phyloP scores from a whole-genome alignment of 2,113 vertebrate genomes.

The Manacus vitellinus region DNA sequence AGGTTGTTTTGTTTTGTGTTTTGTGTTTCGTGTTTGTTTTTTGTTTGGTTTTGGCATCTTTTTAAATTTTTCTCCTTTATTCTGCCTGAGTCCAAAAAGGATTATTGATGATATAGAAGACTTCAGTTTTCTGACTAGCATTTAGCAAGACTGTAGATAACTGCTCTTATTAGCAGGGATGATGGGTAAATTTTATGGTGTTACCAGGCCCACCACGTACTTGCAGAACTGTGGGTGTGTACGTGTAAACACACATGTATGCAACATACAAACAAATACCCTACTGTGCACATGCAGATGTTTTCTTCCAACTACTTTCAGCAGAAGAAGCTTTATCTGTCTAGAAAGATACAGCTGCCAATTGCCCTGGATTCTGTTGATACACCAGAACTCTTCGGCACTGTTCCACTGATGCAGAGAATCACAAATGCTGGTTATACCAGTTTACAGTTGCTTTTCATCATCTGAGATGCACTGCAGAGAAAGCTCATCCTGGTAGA shows the following conservation, averaged over 20 bases:
- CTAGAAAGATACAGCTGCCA: slow-evolving; percentile 19
- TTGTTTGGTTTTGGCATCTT: background rate
- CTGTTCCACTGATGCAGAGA: slow-evolving; percentile 14
- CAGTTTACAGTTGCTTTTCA: slow-evolving; percentile 21
- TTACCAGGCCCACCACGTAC: background rate
- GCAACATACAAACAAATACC: background rate
- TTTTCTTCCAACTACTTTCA: background rate
- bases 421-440: slow-evolving; percentile 15
- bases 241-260: background rate
- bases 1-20: background rate
- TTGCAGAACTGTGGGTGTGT: accelerated
- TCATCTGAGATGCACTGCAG: background rate
- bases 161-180: background rate
- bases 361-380: slow-evolving; percentile 26
- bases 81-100: background rate
- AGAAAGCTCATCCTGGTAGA: background rate
- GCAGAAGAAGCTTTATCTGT: slow-evolving; percentile 26
- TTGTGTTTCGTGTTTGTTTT: background rate
- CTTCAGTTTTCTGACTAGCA: background rate
- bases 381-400: slow-evolving; percentile 23
- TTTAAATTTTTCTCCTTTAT: background rate
- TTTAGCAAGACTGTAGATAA: background rate
- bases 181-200: background rate
- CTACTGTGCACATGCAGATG: background rate
- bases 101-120: background rate